Evolutionary conservation across 2,797 vertebrate genomes (phyloP).

Genomic region (Bradypodion pumilum): DNA sequence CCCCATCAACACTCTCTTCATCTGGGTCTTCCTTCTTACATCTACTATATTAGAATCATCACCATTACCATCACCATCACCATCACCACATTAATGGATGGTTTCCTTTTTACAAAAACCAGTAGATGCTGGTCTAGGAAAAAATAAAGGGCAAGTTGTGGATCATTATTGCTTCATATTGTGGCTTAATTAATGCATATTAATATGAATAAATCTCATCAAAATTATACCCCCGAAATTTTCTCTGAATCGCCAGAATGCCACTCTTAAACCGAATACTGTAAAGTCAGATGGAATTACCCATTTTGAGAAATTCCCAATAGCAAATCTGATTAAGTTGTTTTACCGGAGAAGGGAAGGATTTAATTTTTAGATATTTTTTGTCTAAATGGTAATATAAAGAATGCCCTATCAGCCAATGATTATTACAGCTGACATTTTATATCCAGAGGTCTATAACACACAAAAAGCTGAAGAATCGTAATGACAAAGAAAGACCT

Average conservation of each 20-base stretch:
- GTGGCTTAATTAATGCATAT: conserved; percentile 65
- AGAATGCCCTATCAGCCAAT: conserved; percentile 23
- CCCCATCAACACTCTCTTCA: too few relatives aligned
- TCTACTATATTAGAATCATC: not conserved
- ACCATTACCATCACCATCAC: not conserved
- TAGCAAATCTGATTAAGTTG: conserved; percentile 66
- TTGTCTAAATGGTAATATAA: conserved; percentile 4
- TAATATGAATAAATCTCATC: conserved; percentile 67
- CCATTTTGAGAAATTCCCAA: conserved; percentile 63
- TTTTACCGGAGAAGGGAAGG: conserved; percentile 22
- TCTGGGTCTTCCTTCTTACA: too few relatives aligned
- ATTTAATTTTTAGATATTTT: conserved; percentile 44
- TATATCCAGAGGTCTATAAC: not conserved
- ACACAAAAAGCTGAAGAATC: conserved; percentile 2
- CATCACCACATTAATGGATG: not conserved
- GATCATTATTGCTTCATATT: conserved; percentile 53
- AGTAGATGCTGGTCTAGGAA: conserved; percentile 53
- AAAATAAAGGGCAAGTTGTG: conserved; percentile 51
- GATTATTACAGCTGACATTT: conserved; percentile 15
- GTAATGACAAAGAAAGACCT: not conserved
- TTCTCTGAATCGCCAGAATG: conserved; percentile 58
- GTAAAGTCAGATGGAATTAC: conserved; percentile 67
- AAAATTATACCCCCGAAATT: conserved; percentile 68
- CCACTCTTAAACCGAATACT: conserved; percentile 52
- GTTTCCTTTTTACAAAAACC: not conserved